Evolutionary conservation across 2,113 vertebrate species (phyloP), one percentile per base, ranked within the genome.

Genomic region (Platysternon megacephalum): DNA sequence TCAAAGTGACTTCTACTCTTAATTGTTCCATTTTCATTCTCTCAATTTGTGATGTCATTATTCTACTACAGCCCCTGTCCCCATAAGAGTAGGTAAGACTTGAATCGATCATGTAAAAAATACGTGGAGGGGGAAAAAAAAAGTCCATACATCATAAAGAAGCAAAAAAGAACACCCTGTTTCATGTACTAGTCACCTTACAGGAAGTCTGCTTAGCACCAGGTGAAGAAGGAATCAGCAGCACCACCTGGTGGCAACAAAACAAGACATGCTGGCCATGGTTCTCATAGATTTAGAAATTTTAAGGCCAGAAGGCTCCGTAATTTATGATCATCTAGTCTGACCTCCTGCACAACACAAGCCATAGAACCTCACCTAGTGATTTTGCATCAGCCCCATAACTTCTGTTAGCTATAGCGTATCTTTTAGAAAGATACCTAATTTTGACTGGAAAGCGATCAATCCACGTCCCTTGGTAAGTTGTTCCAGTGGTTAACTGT

Each of bases 241-340:
- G 74, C 94, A 44, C 95, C n/a, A 78, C 42, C 90, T 91, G 76
- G 85, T 85, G 68, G 82, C 56, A 87, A 94, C 89, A 80, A 1
- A 5, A 89, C 49, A 83, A 1, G 85, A 95, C 65, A 39, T 29
- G 17, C 65, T 58, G 28, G 55, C 87, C 29, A 3, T 3, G 9
- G 11, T 76, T 72, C 29, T 76, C 72, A 26, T 3, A 26, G 11
- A 76, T 42, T 42, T 24, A 5, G 16, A 68, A 35, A 68, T 76
- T 42, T 76, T 76, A 76, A 68, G 24, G 72, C 24, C 42, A 76
- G 11, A 42, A 6, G 39, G 65, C 17, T 35, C 14, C 12, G 9
- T 22, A 28, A 21, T 21, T 35, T 35, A 48, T 21, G 17, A 39
- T 0, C 44, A 5, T 76, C 0, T 2, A 80, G 76, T 68, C 4